Evolutionary conservation across 2,888 invertebrate species (phyloP), one percentile per base, ranked within the genome.

Genomic region (Leptinotarsa haldemani): DNA sequence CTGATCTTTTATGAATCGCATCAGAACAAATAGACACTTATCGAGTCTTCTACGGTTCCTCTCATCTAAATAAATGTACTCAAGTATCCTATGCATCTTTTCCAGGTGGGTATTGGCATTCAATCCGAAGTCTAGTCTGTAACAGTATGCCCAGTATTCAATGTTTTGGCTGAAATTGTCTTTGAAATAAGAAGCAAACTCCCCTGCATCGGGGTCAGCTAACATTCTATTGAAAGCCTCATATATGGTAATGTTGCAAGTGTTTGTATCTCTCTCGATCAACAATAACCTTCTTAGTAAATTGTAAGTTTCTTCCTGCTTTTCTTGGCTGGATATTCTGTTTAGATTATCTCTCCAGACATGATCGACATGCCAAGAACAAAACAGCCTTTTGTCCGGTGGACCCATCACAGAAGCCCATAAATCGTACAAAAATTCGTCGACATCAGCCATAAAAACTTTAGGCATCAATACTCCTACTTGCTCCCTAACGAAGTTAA

Each of bases 31-130:
- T 15, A 69, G 18, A 7, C 64, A 58, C 50, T 68, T 73, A 48
- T 76, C 73, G 7, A 76, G 22, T 13, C 73, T 53, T 65, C 65
- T 64, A 15, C 47, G 25, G 18, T 69, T 56, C 22, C 65, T 71
- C 40, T 64, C 52, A 18, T 71, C 56, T 13, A 72, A 58, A 30
- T 76, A 76, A 22, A 72, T 63, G 46, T 74, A 70, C 50, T 74
- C 72, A 2, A 76, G 47, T 5, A 53, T 70, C 46, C 63, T 71
- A 65, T 74, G 76, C 70, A 74, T 61, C 13, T 64, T 58, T 20
- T 76, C 76, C 3, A 76, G 50, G 18, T 70, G 50, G 65, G 70
- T 73, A 46, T 73, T 70, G 22, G 68, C 68, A 18, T 70, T 65
- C 13, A 74, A 63, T 15, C 70, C 67, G 40, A 47, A 47, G n/a